Evolutionary conservation across 1,140 invertebrate genomes (phyloP).

Genomic region (Rhopalosiphum maidis): DNA sequence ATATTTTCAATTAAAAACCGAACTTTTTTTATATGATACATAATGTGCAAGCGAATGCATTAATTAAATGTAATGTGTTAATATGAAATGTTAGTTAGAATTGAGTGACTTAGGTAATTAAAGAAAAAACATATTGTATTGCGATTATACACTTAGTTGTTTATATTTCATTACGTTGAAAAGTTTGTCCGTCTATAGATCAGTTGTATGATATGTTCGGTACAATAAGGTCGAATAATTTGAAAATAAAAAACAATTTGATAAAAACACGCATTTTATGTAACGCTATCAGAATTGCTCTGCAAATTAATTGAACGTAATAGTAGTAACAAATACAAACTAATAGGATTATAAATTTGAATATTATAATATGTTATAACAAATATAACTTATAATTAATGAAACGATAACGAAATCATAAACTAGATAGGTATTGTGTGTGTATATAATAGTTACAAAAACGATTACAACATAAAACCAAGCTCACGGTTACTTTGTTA

Average conservation of each 20-base stretch:
- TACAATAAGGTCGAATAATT: conserved; percentile 48
- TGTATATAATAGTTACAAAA: background rate
- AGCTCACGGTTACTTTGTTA: background rate
- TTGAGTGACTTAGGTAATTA: background rate
- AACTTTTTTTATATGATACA: background rate
- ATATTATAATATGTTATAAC: background rate
- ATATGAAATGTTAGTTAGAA: background rate
- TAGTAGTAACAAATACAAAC: conserved; percentile 1
- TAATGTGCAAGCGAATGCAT: background rate
- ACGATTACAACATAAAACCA: background rate
- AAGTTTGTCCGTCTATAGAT: conserved; percentile 6
- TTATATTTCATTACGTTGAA: background rate
- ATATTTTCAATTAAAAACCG: background rate
- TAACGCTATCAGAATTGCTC: background rate
- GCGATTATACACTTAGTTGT: background rate
- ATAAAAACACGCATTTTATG: conserved; percentile 20
- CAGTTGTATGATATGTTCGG: conserved; percentile 22
- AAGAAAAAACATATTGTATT: background rate
- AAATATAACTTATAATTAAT: conserved; percentile 29
- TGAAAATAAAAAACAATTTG: conserved; percentile 46
- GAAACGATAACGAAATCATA: conserved; percentile 31
- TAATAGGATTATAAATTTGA: conserved; percentile 46
- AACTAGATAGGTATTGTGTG: conserved; percentile 27
- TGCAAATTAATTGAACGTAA: conserved; percentile 38
- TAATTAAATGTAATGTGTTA: background rate